Evolutionary conservation across 1,140 invertebrate genomes (phyloP).

Genomic region (Telenomus remus): DNA sequence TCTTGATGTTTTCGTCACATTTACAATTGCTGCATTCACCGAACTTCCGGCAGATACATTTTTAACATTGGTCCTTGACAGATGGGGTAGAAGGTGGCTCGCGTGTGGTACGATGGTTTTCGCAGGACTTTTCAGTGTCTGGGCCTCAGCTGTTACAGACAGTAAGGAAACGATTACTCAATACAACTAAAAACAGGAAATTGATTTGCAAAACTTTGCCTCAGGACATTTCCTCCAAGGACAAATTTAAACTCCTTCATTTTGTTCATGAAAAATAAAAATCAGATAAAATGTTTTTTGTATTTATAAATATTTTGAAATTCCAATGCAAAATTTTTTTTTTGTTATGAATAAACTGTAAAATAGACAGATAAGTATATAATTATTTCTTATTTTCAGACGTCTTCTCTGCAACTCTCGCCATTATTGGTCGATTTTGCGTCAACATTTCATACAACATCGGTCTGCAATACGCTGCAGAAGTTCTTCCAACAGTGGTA

Average conservation of each 20-base stretch:
- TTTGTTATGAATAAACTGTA: too few relatives aligned
- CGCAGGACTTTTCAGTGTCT: slow-evolving; percentile 86
- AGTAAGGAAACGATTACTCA: too few relatives aligned
- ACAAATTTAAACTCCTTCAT: too few relatives aligned
- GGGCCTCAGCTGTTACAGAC: slow-evolving; percentile 77
- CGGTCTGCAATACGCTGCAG: slow-evolving; percentile 90
- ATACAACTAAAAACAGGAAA: too few relatives aligned
- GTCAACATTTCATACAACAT: slow-evolving; percentile 93
- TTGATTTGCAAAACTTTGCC: too few relatives aligned
- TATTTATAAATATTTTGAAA: too few relatives aligned
- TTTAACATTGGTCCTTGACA: slow-evolving; percentile 85
- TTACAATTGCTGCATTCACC: slow-evolving; percentile 87
- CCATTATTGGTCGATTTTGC: slow-evolving; percentile 87
- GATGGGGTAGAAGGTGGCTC: slow-evolving; percentile 89
- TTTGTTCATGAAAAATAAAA: too few relatives aligned
- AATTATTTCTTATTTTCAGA: slow-evolving; percentile 72
- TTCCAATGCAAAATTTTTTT: too few relatives aligned
- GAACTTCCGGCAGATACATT: slow-evolving; percentile 90
- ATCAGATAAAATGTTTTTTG: too few relatives aligned
- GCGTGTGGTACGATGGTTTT: slow-evolving; percentile 86
- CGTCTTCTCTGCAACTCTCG: slow-evolving; percentile 81
- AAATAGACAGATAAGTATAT: not conserved
- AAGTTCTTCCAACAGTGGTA: slow-evolving; percentile 90
- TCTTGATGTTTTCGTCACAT: slow-evolving; percentile 87
- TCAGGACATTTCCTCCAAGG: too few relatives aligned